Evolutionary conservation across 1,140 invertebrate species (phyloP).

Genomic region (Trissolcus basalis): DNA sequence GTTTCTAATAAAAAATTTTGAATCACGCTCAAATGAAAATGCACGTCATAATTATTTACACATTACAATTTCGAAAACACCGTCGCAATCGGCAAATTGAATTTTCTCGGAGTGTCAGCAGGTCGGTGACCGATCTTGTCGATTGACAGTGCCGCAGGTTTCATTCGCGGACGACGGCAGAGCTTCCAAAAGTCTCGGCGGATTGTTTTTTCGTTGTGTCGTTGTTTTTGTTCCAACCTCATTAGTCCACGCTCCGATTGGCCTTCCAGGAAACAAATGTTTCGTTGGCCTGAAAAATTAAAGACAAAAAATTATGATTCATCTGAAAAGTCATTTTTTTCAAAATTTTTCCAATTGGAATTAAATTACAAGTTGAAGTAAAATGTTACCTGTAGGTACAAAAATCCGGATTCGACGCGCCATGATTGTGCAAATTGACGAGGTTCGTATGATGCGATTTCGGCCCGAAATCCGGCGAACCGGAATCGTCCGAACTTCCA

Average conservation of each 20-base stretch:
- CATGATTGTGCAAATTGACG: constrained; percentile 66
- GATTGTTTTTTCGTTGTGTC: background rate
- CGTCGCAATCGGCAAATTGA: background rate
- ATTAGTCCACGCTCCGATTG: background rate
- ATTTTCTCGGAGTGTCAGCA: background rate
- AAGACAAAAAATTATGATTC: background rate
- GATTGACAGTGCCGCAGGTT: background rate
- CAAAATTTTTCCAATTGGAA: background rate
- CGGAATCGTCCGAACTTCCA: constrained; percentile 67
- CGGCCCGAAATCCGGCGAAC: constrained; percentile 34
- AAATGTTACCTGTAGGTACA: constrained; percentile 35
- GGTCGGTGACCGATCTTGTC: background rate
- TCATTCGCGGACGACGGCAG: background rate
- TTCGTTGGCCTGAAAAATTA: constrained; percentile 1
- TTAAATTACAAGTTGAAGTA: too few relatives aligned
- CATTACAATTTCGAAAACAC: background rate
- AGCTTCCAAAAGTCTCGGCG: background rate
- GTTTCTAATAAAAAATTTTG: background rate
- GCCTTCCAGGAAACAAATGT: background rate
- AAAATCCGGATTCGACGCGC: constrained; percentile 38
- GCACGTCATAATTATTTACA: background rate
- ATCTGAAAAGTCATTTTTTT: background rate
- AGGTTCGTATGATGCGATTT: constrained; percentile 63
- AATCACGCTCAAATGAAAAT: background rate
- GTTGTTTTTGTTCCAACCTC: background rate